Percentiles rank a stretch among this genome's conserved stretches.
Conservation (phyloP, 1,140 invertebrate species). For the Sitophilus oryzae region DNA sequence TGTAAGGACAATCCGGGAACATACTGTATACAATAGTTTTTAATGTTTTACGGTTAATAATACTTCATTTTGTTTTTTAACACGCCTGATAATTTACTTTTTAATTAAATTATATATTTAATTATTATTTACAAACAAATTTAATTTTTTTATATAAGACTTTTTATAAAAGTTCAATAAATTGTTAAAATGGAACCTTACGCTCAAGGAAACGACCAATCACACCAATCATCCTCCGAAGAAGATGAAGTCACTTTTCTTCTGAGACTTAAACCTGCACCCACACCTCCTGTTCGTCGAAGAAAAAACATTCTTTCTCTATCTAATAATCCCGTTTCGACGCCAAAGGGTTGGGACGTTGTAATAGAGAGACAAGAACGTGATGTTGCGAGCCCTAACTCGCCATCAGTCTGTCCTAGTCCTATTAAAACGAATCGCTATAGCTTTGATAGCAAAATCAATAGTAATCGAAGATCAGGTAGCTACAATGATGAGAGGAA, state of each 20-base stretch:
- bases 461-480: neutral
- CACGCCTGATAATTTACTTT: no score
- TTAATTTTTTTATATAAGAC: no score
- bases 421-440: neutral
- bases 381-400: constrained; percentile 6
- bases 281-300: constrained; percentile 26
- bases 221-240: constrained; percentile 2
- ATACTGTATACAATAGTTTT: no score
- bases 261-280: constrained; percentile 29
- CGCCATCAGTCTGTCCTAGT: neutral
- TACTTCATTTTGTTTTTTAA: no score
- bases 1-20: no score
- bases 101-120: no score
- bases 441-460: neutral
- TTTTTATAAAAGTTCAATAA: no score
- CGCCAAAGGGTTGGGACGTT: constrained; percentile 32
- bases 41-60: no score
- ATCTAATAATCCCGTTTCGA: neutral
- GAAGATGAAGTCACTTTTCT: constrained; percentile 33
- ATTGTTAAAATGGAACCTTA: no score
- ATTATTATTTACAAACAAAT: no score
- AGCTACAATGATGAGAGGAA: neutral
- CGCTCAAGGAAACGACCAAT: neutral
- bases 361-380: constrained; percentile 23
- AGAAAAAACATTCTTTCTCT: constrained; percentile 6